phyloP scores from a whole-genome alignment of 2,797 vertebrate species.

The Eulemur mongoz region DNA sequence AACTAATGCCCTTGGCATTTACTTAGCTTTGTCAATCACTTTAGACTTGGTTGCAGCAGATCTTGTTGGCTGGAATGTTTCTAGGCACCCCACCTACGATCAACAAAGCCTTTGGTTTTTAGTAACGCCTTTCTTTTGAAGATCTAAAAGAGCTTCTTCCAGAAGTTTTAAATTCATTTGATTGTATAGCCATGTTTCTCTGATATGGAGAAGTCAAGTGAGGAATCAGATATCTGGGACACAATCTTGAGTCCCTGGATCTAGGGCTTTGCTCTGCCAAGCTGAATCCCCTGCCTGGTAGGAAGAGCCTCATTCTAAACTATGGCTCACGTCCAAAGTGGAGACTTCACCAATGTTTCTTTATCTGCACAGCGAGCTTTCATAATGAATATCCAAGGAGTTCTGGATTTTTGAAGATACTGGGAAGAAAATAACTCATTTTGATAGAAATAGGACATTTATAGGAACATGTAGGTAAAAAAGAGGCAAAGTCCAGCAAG shows the following conservation, averaged over 20 bases:
- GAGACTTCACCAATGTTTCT: background rate
- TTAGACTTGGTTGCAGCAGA: background rate
- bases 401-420: background rate
- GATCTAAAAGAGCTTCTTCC: background rate
- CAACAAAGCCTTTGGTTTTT: conserved; percentile 61
- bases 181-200: conserved; percentile 32
- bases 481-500: background rate
- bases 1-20: background rate
- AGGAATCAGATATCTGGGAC: conserved; percentile 1
- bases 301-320: background rate
- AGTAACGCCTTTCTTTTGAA: background rate
- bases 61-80: background rate
- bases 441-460: background rate
- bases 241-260: background rate
- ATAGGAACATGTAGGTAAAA: background rate
- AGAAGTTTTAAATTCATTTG: conserved; percentile 40
- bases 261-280: background rate
- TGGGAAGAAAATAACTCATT: background rate
- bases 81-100: background rate
- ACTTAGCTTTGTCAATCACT: background rate
- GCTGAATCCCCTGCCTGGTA: background rate
- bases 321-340: background rate
- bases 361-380: background rate
- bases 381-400: background rate
- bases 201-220: conserved; percentile 8